Conservation (phyloP, 2,888 invertebrate genomes). For the Nephrocerus scutellatus region DNA sequence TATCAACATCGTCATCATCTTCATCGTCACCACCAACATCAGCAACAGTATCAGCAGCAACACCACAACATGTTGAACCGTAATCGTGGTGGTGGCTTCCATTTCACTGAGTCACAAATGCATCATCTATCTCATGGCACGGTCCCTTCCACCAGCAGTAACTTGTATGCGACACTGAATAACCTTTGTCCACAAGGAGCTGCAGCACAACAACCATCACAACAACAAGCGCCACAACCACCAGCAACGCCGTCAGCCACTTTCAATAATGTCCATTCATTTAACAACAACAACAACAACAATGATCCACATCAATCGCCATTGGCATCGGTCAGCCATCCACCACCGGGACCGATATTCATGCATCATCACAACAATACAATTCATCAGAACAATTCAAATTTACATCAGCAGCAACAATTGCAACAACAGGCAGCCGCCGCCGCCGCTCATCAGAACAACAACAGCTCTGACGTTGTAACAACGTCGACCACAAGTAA, state of each 20-base stretch:
- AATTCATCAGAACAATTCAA: conserved; percentile 45
- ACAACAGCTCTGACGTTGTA: conserved; percentile 36
- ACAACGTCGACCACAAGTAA: conserved; percentile 25
- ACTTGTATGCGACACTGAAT: conserved; percentile 4
- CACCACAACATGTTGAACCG: conserved; percentile 25
- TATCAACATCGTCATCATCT: conserved; percentile 31
- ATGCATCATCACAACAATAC: conserved; percentile 48
- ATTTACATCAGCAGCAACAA: conserved; percentile 39
- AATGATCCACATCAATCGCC: conserved; percentile 39
- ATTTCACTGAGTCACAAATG: conserved; percentile 17
- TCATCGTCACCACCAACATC: conserved; percentile 21
- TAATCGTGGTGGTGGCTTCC: conserved; percentile 6
- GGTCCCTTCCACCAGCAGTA: conserved; percentile 10
- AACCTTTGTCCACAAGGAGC: conserved; percentile 17
- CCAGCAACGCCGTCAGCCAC: conserved; percentile 18
- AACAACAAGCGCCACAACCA: conserved; percentile 14
- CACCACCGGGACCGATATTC: conserved; percentile 44
- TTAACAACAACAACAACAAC: conserved; percentile 28
- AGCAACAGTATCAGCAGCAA: conserved; percentile 25
- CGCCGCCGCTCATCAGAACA: conserved; percentile 15
- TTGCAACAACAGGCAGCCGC: conserved; percentile 29
- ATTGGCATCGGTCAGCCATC: conserved; percentile 28
- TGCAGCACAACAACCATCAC: conserved; percentile 10
- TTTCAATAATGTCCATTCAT: conserved; percentile 24
- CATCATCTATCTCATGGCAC: too few relatives aligned